A percentile compares a stretch with the other conserved stretches of the same genome.
These are phyloP conservation scores for Sebastes nivosus DNA, from an alignment of 2,797 vertebrate genomes.

Conservation along the genomic window DNA sequence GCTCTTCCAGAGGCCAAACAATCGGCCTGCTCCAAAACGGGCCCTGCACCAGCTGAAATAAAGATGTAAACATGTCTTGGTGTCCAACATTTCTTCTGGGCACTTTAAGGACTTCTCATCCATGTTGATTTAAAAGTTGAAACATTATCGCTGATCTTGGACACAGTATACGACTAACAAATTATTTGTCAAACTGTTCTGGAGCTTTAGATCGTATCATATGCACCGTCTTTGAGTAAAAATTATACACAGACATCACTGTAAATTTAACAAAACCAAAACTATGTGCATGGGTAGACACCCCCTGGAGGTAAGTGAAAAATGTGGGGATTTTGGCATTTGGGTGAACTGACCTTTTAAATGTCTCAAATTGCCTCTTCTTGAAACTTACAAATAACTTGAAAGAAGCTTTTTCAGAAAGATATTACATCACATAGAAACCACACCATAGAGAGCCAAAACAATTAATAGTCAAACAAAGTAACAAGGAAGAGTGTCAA, in stretches of 20 bases:
- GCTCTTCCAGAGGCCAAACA: too few relatives aligned
- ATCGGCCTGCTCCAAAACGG: too few relatives aligned
- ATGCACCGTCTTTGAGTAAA: background rate
- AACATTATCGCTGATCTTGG: accelerated
- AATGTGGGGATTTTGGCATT: background rate
- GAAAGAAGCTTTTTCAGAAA: background rate
- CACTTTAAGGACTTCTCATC: background rate
- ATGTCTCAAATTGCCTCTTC: background rate
- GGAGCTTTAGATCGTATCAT: too few relatives aligned
- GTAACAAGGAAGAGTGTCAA: background rate
- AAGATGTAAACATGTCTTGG: too few relatives aligned
- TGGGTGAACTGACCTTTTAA: background rate
- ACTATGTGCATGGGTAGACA: background rate
- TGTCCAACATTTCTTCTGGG: background rate
- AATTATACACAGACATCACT: background rate
- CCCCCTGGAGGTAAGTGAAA: background rate
- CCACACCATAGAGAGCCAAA: background rate
- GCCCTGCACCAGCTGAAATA: too few relatives aligned
- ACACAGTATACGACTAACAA: too few relatives aligned
- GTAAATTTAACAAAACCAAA: background rate
- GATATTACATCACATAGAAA: background rate
- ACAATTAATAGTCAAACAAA: background rate
- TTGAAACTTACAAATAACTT: background rate
- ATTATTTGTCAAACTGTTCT: too few relatives aligned
- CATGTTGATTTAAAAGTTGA: background rate